phyloP scores from a whole-genome alignment of 2,113 vertebrate species.

The Heterotis niloticus region DNA sequence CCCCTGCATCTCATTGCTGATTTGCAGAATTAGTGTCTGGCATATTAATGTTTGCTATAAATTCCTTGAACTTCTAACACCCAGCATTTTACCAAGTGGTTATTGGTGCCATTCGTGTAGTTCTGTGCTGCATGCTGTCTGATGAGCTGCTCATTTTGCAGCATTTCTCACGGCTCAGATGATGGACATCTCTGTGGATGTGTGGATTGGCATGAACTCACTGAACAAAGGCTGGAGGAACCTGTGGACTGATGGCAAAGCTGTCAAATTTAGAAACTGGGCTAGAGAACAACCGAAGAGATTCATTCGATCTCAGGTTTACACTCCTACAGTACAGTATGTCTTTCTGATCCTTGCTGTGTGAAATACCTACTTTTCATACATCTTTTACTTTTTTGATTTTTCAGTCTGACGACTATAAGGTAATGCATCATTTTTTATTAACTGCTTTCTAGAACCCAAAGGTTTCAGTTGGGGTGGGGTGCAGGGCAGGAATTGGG shows the following conservation, averaged over 20 bases:
- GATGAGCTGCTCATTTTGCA: not conserved
- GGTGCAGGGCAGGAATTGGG: too few relatives aligned
- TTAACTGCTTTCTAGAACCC: too few relatives aligned
- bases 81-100: too few relatives aligned
- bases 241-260: conserved; percentile 84
- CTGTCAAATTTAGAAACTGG: conserved; percentile 84
- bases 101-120: too few relatives aligned
- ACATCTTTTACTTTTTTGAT: too few relatives aligned
- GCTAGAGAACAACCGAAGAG: conserved; percentile 70
- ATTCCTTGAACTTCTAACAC: too few relatives aligned
- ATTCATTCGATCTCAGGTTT: not conserved
- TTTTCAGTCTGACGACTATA: too few relatives aligned
- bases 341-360: not conserved
- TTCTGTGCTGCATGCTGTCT: not conserved
- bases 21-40: too few relatives aligned
- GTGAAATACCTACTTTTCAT: not conserved
- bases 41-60: too few relatives aligned
- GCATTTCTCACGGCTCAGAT: not conserved
- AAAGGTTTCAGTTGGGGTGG: too few relatives aligned
- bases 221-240: conserved; percentile 82
- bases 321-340: not conserved
- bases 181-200: conserved; percentile 40
- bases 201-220: conserved; percentile 90
- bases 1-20: too few relatives aligned
- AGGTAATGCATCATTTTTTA: too few relatives aligned